Percentiles rank a stretch among this genome's conserved stretches.
Conservation (phyloP, 2,113 vertebrate genomes). For the Balaenoptera acutorostrata region DNA sequence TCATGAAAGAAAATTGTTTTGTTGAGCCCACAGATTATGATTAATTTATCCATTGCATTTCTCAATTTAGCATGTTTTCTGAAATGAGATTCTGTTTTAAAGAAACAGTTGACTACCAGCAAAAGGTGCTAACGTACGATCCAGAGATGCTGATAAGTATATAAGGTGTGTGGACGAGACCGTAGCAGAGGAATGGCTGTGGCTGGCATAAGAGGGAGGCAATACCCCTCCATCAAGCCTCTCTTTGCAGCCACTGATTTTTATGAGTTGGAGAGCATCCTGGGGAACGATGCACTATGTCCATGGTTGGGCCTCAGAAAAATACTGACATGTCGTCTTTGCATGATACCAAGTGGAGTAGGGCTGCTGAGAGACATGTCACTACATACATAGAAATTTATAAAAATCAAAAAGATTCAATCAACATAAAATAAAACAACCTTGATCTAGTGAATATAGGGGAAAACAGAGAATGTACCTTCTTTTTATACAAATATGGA, state of each 20-base stretch:
- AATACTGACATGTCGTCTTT: background rate
- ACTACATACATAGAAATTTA: background rate
- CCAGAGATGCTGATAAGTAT: background rate
- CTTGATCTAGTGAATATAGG: background rate
- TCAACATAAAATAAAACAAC: background rate
- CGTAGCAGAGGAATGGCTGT: accelerated
- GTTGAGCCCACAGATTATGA: background rate
- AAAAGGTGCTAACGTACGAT: background rate
- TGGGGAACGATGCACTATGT: accelerated
- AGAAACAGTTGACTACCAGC: background rate
- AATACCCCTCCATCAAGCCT: too few relatives aligned
- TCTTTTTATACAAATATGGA: background rate
- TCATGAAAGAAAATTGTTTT: background rate
- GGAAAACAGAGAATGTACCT: background rate
- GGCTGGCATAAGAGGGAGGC: background rate
- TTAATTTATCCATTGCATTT: background rate
- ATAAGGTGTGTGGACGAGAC: background rate
- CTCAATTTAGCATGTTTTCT: background rate
- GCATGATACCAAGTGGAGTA: background rate
- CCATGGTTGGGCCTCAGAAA: background rate
- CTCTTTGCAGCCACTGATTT: background rate
- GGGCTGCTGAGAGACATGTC: background rate
- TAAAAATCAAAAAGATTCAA: background rate
- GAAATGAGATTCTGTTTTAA: background rate
- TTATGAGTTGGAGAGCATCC: background rate